Conservation (phyloP, 2,113 vertebrate genomes). For the Cheilinus undulatus region DNA sequence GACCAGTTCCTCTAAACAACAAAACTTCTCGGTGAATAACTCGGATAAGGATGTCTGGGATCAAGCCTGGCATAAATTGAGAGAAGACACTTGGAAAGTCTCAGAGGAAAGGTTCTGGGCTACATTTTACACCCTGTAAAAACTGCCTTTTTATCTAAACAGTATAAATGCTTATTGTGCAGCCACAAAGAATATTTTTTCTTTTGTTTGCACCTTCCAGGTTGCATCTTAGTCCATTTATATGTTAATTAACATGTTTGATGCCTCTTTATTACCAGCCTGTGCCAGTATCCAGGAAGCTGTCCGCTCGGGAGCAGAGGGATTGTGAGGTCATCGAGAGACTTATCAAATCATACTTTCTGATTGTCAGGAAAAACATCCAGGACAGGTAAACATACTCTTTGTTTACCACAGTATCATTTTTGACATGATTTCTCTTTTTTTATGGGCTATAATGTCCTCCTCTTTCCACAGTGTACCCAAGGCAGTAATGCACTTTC, state of each 20-base stretch:
- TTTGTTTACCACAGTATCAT: not conserved
- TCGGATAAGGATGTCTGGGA: too few species aligned
- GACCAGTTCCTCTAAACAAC: too few species aligned
- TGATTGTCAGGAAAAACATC: constrained; percentile 99
- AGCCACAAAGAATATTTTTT: not conserved
- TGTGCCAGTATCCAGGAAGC: constrained; percentile 95
- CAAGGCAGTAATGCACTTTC: constrained; percentile 99
- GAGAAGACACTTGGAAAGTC: too few species aligned
- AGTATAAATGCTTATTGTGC: too few species aligned
- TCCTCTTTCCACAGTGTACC: constrained; percentile 87
- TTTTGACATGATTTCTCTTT: not conserved
- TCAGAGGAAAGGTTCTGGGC: not conserved
- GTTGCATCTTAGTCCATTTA: not conserved
- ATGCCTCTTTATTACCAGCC: constrained; percentile 82
- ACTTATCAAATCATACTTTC: constrained; percentile 98
- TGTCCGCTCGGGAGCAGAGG: constrained; percentile 95
- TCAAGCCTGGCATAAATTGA: too few species aligned
- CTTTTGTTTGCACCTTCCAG: not conserved
- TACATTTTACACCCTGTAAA: not conserved
- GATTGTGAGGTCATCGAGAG: constrained; percentile 99
- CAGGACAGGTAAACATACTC: constrained; percentile 90
- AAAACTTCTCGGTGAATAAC: too few species aligned
- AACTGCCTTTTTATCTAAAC: not conserved
- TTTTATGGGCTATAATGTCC: not conserved
- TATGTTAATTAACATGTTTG: constrained; percentile 4